Evolutionary conservation across 2,797 vertebrate species (phyloP).

Genomic region (Fistularia commersonii): DNA sequence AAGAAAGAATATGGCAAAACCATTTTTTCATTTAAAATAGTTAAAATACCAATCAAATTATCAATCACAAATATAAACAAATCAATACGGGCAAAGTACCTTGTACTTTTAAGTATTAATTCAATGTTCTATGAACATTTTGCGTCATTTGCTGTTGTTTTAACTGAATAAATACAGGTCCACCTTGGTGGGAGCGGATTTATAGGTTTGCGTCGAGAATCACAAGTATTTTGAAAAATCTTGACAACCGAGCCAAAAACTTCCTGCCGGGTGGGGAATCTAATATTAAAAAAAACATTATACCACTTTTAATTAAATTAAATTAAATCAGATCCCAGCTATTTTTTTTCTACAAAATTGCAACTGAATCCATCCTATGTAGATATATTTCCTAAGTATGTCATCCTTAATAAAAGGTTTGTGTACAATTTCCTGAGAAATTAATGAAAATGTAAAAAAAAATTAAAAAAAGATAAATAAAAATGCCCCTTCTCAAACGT

Average conservation of each 20-base stretch:
- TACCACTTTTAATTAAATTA: no score
- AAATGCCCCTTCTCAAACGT: background rate
- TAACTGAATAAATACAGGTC: no score
- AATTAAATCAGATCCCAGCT: background rate
- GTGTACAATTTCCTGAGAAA: conserved; percentile 8
- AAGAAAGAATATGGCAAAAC: conserved; percentile 49
- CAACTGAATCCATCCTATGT: background rate
- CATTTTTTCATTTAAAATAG: conserved; percentile 48
- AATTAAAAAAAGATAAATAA: background rate
- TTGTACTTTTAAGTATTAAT: conserved; percentile 54
- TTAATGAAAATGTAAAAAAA: background rate
- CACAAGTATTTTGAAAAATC: conserved; percentile 47
- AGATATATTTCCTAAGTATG: background rate
- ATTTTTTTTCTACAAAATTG: background rate
- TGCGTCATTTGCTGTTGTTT: no score
- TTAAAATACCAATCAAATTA: conserved; percentile 56
- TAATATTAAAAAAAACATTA: conserved; percentile 15
- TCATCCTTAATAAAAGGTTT: background rate
- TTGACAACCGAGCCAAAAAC: conserved; percentile 29
- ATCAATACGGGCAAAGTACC: conserved; percentile 45
- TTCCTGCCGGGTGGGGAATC: conserved; percentile 19
- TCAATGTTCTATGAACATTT: no score
- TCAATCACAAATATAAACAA: conserved; percentile 19
- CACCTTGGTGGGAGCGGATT: no score
- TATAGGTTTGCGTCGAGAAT: conserved; percentile 29